phyloP scores from a whole-genome alignment of 2,888 invertebrate genomes.

The Temnothorax rugatulus region DNA sequence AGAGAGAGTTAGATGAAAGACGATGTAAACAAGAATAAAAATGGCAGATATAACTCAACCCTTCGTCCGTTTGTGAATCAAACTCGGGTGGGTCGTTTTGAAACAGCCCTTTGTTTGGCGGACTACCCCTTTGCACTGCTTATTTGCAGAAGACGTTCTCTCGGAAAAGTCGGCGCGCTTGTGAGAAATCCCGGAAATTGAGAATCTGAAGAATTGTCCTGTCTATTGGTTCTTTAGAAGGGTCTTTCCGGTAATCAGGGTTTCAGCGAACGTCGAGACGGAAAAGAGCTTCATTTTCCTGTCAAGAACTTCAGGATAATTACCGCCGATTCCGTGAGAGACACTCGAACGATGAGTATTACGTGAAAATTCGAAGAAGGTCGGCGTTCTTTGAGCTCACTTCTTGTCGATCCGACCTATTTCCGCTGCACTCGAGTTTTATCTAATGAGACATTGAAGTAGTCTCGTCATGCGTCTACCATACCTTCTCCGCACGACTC shows the following conservation, averaged over 20 bases:
- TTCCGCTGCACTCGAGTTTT: constrained; percentile 58
- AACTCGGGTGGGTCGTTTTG: neutral
- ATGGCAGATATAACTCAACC: constrained; percentile 39
- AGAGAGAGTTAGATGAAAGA: constrained; percentile 16
- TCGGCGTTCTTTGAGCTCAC: constrained; percentile 68
- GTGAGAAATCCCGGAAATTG: constrained; percentile 40
- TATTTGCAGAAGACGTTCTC: constrained; percentile 2
- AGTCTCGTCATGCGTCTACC: neutral
- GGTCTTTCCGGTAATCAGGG: constrained; percentile 57
- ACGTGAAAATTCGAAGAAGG: constrained; percentile 49
- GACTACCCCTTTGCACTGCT: neutral
- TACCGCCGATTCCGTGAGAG: constrained; percentile 49
- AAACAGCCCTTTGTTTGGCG: constrained; percentile 22
- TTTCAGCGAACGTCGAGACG: constrained; percentile 40
- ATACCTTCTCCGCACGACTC: neutral
- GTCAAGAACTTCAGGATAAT: constrained; percentile 59
- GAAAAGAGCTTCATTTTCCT: constrained; percentile 58
- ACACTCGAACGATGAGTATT: constrained; percentile 51
- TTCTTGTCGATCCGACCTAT: constrained; percentile 34
- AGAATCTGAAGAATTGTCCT: constrained; percentile 34
- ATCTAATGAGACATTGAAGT: constrained; percentile 38
- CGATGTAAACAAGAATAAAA: constrained; percentile 52
- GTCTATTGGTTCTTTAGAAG: constrained; percentile 5
- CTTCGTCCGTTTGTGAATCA: constrained; percentile 14
- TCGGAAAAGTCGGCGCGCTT: neutral